Conservation (phyloP, 1,140 invertebrate genomes). For the Lordiphosa stackelbergi region DNA sequence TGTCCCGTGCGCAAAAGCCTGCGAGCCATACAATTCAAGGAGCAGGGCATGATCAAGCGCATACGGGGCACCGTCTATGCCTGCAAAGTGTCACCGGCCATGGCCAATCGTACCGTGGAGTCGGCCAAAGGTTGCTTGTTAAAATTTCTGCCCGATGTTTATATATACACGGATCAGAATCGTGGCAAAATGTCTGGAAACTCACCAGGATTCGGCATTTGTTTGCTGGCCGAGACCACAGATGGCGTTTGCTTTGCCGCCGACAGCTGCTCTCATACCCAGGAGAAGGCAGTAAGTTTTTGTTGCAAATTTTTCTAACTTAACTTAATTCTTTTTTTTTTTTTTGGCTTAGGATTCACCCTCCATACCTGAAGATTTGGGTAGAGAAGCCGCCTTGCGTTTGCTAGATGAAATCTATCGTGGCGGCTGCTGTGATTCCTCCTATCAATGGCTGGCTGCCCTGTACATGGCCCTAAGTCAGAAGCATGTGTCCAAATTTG, state of each 20-base stretch:
- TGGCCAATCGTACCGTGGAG: slow-evolving; percentile 95
- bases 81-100: slow-evolving; percentile 90
- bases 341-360: slow-evolving; percentile 77
- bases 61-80: slow-evolving; percentile 87
- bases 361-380: slow-evolving; percentile 93
- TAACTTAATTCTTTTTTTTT: background rate
- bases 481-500: slow-evolving; percentile 96
- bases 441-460: slow-evolving; percentile 90
- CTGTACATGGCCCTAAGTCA: slow-evolving; percentile 95
- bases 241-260: slow-evolving; percentile 87
- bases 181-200: slow-evolving; percentile 91
- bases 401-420: slow-evolving; percentile 94
- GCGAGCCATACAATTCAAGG: slow-evolving; percentile 81
- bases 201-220: slow-evolving; percentile 94
- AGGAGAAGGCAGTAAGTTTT: slow-evolving; percentile 52
- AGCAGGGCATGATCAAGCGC: slow-evolving; percentile 95
- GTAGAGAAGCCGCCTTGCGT: slow-evolving; percentile 86
- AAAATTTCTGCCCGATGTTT: slow-evolving; percentile 96
- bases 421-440: slow-evolving; percentile 94
- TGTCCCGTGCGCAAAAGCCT: slow-evolving; percentile 86
- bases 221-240: slow-evolving; percentile 94
- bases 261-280: slow-evolving; percentile 79
- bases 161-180: slow-evolving; percentile 94
- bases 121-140: slow-evolving; percentile 93
- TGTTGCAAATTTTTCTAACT: background rate